phyloP scores from a whole-genome alignment of 2,113 vertebrate species.

The Sebastes schlegelii region DNA sequence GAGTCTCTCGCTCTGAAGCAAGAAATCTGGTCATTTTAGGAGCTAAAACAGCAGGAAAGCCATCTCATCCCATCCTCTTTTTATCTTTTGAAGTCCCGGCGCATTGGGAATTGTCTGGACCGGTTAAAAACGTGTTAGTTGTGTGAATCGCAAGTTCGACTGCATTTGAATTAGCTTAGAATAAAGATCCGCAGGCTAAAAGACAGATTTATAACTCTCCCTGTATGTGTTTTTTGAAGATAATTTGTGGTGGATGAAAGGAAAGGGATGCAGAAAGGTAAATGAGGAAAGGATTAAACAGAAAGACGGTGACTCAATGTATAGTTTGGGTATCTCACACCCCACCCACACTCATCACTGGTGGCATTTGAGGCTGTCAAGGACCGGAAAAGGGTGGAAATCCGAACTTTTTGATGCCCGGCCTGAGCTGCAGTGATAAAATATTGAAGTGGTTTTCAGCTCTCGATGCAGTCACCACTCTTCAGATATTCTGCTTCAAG shows the following conservation, averaged over 20 bases:
- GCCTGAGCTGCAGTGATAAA: constrained; percentile 60
- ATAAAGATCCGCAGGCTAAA: constrained; percentile 33
- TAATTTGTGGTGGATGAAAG: background rate
- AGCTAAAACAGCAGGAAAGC: constrained; percentile 24
- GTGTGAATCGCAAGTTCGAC: constrained; percentile 15
- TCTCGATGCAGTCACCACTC: constrained; percentile 59
- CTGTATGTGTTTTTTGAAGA: background rate
- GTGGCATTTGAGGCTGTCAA: constrained; percentile 57
- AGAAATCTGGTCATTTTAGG: constrained; percentile 36
- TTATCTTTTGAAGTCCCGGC: constrained; percentile 9
- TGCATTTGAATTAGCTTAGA: constrained; percentile 29
- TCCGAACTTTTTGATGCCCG: constrained; percentile 52
- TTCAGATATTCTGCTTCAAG: constrained; percentile 75
- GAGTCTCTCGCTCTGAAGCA: background rate
- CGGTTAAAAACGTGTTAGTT: background rate
- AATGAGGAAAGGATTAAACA: background rate
- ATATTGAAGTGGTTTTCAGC: constrained; percentile 73
- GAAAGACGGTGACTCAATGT: background rate
- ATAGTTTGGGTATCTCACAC: constrained; percentile 20
- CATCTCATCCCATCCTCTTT: background rate
- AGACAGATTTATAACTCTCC: constrained; percentile 1
- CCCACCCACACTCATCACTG: constrained; percentile 36
- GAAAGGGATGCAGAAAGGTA: background rate
- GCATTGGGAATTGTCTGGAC: constrained; percentile 20
- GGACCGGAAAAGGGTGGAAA: constrained; percentile 25